Evolutionary conservation across 2,888 invertebrate species (phyloP), one percentile per base, ranked within the genome.

Genomic region (Mesopsocus fuscifrons): DNA sequence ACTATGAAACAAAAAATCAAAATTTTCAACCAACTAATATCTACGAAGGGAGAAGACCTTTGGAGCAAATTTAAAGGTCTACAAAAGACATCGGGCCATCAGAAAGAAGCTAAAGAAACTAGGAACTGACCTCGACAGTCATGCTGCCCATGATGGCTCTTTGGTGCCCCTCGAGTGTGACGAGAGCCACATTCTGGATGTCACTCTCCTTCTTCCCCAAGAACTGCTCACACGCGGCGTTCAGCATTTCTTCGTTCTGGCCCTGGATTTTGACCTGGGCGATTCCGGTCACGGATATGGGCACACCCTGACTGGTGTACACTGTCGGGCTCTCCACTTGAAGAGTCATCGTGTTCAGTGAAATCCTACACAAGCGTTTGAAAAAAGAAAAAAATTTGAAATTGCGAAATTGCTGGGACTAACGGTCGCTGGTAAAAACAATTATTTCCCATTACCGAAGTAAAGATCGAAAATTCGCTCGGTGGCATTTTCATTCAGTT

Each of bases 121-220:
- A 13, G 15, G 8, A 41, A 45, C 50, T 49, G 58, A 69, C 69
- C 65, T 91, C 91, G 3, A 92, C 89, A 1, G 89, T 91, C 91
- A 91, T 91, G 49, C 87, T 87, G 22, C 91, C 91, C 91, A 92
- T 92, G 49, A 91, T 91, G 50, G 91, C 91, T 49, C 91, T 70
- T 62, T 92, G 91, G 59, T 92, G 91, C 42, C 91, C 89, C 64
- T 92, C 91, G 18, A 91, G 64, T 32, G 91, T 92, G 30, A 88
- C 88, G 47, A 89, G 67, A 18, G 89, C 89, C 61, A 91, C 85
- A 59, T 85, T 80, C 56, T 84, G 87, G 52, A 91, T 88, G 62
- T 91, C 89, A 8, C 72, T 62, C 56, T 91, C 89, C 2, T 69
- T 67, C 63, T 91, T 91, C 32, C 89, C 89, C 49, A 92, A 67